Evolutionary conservation across 2,797 vertebrate genomes (phyloP).

Genomic region (Rachycentron canadum): DNA sequence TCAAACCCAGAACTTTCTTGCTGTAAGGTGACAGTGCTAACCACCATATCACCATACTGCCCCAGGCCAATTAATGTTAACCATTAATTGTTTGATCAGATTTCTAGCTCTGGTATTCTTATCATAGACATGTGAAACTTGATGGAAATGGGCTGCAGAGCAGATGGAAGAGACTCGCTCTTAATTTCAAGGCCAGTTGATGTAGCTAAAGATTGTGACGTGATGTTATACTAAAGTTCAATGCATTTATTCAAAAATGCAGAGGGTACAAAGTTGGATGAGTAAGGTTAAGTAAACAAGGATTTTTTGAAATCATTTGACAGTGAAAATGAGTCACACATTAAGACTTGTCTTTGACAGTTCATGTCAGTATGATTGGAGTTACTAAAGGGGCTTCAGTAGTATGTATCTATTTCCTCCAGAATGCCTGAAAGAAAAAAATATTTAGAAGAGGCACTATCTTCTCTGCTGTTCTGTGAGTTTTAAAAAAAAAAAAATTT

Average conservation of each 20-base stretch:
- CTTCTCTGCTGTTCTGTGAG: background rate
- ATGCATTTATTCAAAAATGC: background rate
- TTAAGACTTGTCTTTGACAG: too few species aligned
- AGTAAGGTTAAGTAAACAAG: too few species aligned
- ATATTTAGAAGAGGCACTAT: background rate
- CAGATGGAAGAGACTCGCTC: background rate
- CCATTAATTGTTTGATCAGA: background rate
- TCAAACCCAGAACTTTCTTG: too few species aligned
- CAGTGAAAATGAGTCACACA: background rate
- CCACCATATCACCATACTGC: too few species aligned
- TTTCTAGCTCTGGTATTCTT: background rate
- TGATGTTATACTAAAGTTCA: background rate
- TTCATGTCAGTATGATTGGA: background rate
- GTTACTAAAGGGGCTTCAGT: too few species aligned
- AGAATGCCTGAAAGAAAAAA: background rate
- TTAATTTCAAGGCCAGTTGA: background rate
- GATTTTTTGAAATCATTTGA: background rate
- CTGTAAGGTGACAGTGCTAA: too few species aligned
- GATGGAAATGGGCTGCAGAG: background rate
- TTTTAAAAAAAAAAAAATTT: too few species aligned
- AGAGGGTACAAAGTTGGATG: background rate
- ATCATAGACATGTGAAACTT: background rate
- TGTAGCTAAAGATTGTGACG: background rate
- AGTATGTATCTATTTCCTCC: background rate
- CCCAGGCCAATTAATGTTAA: too few species aligned